Evolutionary conservation across 2,797 vertebrate genomes (phyloP), one percentile per base, ranked within the genome.

Genomic region (Monodelphis domestica): DNA sequence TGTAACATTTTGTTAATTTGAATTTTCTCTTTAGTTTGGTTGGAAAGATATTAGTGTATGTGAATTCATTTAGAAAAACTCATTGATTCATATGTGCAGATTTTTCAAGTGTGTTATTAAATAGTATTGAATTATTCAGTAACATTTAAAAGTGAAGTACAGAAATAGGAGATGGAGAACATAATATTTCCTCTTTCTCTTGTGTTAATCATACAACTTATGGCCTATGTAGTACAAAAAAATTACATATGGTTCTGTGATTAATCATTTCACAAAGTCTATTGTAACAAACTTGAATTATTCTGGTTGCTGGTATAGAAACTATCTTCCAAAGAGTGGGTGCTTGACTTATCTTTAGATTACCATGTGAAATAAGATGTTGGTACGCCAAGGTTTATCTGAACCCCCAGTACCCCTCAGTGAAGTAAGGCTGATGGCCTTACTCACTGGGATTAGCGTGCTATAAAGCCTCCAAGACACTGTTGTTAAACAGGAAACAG

Each of bases 101-200:
- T 87, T 96, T 95, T 96, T 95, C 84, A 93, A 95, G 91, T 87
- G 12, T 89, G 91, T 95, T 92, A 92, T 21, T 92, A 89, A 91
- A 30, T 53, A 84, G 29, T 91, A 90, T 26, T 70, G 10, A 91
- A 38, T 89, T 90, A 50, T 88, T 91, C 55, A 94, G 84, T 87
- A 90, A 89, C 33, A 88, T 93, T 93, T 96, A 63, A 91, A 94
- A 53, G 38, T 26, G n/a, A 51, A 50, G 21, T 24, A 92, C 91
- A 88, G 29, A 54, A 90, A 11, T 88, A 50, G 91, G 91, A 87
- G 89, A 21, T 38, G 33, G 38, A 93, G 92, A 95, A 90, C 53
- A 54, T 50, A 90, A 92, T 53, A 59, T 92, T 93, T 89, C 53
- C 33, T 5, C 51, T 45, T 91, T 96, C 11, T 52, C 53, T 78